phyloP scores from a whole-genome alignment of 2,797 vertebrate species.

The Xenentodon cancila region DNA sequence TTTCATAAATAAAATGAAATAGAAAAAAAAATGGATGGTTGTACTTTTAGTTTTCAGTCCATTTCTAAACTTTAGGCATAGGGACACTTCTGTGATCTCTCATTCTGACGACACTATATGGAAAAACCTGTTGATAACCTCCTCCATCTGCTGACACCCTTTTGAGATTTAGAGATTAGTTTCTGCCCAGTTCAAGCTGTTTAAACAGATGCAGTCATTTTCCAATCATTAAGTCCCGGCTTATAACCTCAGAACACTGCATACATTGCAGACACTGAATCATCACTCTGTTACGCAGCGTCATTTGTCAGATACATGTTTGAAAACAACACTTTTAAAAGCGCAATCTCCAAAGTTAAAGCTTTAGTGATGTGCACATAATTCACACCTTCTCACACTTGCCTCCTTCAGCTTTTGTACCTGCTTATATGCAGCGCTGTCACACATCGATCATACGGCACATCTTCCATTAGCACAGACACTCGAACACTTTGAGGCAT shows the following conservation, averaged over 20 bases:
- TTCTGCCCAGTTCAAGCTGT: slow-evolving; percentile 2
- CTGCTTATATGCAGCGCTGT: slow-evolving; percentile 22
- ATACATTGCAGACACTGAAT: slow-evolving; percentile 6
- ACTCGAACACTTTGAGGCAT: neutral
- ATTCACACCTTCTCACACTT: neutral
- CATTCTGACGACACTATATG: neutral
- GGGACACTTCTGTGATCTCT: neutral
- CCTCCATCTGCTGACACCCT: neutral
- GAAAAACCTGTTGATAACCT: neutral
- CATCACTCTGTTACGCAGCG: slow-evolving; percentile 2
- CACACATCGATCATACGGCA: slow-evolving; percentile 13
- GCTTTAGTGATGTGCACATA: neutral
- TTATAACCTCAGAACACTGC: slow-evolving; percentile 3
- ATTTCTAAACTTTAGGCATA: neutral
- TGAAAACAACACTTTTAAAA: slow-evolving; percentile 15
- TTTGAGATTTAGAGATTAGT: neutral
- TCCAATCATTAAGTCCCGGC: slow-evolving; percentile 12
- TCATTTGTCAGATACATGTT: slow-evolving; percentile 8
- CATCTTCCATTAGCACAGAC: slow-evolving; percentile 5
- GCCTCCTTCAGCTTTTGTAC: slow-evolving; percentile 26
- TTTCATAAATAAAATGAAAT: no score
- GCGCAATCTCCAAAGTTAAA: slow-evolving; percentile 10
- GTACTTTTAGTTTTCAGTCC: neutral
- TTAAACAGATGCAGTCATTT: slow-evolving; percentile 7
- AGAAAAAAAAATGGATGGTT: no score